Evolutionary conservation across 2,113 vertebrate genomes (phyloP).

Genomic region (Phoenicopterus ruber): DNA sequence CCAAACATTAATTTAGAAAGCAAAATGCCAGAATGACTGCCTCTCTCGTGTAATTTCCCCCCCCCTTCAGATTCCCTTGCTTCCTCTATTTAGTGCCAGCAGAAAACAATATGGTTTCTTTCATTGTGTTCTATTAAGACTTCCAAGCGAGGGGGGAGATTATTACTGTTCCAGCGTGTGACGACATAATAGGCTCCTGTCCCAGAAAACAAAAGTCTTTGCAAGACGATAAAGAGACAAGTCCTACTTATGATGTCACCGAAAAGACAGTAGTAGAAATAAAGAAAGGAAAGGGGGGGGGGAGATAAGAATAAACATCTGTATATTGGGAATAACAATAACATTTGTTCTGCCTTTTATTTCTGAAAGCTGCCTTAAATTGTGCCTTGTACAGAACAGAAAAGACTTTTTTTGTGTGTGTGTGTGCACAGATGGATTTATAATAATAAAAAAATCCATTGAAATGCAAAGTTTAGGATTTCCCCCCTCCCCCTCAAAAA

Average conservation of each 20-base stretch:
- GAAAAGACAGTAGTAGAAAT: constrained; percentile 67
- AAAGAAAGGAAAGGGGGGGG: constrained; percentile 19
- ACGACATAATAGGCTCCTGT: constrained; percentile 81
- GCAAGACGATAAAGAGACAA: constrained; percentile 66
- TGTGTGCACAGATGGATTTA: constrained; percentile 61
- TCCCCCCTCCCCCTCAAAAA: constrained; percentile 11
- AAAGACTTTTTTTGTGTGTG: background rate
- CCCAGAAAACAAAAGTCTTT: constrained; percentile 75
- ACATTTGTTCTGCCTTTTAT: constrained; percentile 42
- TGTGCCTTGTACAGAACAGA: constrained; percentile 47
- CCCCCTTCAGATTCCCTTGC: constrained; percentile 43
- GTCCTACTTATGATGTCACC: constrained; percentile 75
- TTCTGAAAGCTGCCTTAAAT: constrained; percentile 53
- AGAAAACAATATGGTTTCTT: constrained; percentile 37
- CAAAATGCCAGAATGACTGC: constrained; percentile 31
- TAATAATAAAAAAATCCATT: constrained; percentile 57
- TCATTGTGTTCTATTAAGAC: constrained; percentile 60
- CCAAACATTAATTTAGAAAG: constrained; percentile 50
- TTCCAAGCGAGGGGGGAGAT: constrained; percentile 46
- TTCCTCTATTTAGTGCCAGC: constrained; percentile 61
- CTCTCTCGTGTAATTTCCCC: background rate
- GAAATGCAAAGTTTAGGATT: constrained; percentile 65
- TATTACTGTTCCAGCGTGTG: constrained; percentile 64
- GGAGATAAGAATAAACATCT: constrained; percentile 64
- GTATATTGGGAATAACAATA: constrained; percentile 66